phyloP scores from a whole-genome alignment of 2,888 invertebrate species.

The Beris morrisii region DNA sequence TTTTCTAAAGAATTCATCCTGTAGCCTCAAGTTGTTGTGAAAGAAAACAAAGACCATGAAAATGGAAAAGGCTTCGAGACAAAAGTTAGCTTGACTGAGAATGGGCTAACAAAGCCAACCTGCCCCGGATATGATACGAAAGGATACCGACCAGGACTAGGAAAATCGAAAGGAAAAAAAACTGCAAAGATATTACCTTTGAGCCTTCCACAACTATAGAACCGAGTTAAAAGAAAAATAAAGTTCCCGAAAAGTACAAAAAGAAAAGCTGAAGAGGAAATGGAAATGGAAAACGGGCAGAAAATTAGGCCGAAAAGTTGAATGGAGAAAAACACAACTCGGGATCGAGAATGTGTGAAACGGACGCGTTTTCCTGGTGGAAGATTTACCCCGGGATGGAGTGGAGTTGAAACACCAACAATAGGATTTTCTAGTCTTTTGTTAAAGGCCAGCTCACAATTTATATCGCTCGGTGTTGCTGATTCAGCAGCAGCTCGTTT shows the following conservation, averaged over 20 bases:
- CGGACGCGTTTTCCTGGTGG: conserved; percentile 3
- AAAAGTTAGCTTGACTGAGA: not conserved
- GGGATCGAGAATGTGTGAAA: not conserved
- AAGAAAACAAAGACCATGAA: conserved; percentile 2
- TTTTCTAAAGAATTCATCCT: conserved; percentile 5
- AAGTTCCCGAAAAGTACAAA: not conserved
- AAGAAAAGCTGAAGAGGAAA: not conserved
- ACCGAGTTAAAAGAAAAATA: conserved; percentile 4
- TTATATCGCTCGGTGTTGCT: no score
- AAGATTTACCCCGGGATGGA: not conserved
- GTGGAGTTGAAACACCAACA: not conserved
- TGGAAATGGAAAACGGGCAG: conserved; percentile 1
- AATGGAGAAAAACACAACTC: not conserved
- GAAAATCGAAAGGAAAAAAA: not conserved
- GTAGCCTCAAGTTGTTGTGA: conserved; percentile 7
- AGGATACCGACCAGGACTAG: not conserved
- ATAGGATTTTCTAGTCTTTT: no score
- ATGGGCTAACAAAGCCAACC: no score
- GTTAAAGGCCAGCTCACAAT: no score
- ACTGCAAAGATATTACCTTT: conserved; percentile 4
- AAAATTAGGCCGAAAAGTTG: conserved; percentile 13
- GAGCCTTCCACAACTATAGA: conserved; percentile 9
- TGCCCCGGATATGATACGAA: not conserved
- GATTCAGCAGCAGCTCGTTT: no score
- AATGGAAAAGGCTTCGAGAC: conserved; percentile 3